Percentiles rank a stretch among this genome's conserved stretches.
Conservation (phyloP, 2,113 vertebrate species). For the Serilophus lunatus region DNA sequence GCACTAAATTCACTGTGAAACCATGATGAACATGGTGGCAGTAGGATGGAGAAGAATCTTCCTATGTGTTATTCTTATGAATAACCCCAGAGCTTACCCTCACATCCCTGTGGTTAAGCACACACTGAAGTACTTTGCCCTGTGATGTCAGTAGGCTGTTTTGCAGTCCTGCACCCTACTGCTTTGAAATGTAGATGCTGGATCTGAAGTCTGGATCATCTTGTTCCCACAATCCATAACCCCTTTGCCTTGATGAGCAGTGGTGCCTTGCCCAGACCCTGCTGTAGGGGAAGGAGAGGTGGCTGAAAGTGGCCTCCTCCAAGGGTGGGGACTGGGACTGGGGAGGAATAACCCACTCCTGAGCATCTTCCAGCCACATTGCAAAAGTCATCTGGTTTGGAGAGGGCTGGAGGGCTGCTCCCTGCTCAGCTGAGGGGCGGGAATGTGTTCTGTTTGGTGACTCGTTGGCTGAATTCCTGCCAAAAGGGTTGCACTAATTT, state of each 20-base stretch:
- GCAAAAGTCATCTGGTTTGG: not conserved
- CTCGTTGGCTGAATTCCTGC: not conserved
- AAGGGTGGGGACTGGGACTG: not conserved
- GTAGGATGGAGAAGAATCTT: not conserved
- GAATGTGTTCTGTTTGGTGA: not conserved
- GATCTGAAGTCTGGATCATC: not conserved
- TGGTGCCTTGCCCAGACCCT: accelerated
- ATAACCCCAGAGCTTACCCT: not conserved
- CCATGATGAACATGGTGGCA: not conserved
- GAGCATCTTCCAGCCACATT: not conserved
- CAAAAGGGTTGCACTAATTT: not conserved
- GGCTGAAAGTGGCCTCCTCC: not conserved
- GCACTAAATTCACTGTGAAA: not conserved
- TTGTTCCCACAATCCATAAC: not conserved
- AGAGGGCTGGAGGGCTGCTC: not conserved
- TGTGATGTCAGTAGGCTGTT: not conserved
- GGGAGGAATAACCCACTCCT: not conserved
- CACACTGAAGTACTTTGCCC: not conserved
- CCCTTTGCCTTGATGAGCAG: not conserved
- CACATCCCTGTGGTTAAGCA: accelerated
- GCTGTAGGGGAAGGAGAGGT: too few relatives aligned
- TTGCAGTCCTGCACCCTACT: not conserved
- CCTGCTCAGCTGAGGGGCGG: not conserved
- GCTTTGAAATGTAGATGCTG: not conserved
- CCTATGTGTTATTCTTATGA: not conserved